Conservation (phyloP, 2,888 invertebrate genomes). For the Ptychoptera contaminata region DNA sequence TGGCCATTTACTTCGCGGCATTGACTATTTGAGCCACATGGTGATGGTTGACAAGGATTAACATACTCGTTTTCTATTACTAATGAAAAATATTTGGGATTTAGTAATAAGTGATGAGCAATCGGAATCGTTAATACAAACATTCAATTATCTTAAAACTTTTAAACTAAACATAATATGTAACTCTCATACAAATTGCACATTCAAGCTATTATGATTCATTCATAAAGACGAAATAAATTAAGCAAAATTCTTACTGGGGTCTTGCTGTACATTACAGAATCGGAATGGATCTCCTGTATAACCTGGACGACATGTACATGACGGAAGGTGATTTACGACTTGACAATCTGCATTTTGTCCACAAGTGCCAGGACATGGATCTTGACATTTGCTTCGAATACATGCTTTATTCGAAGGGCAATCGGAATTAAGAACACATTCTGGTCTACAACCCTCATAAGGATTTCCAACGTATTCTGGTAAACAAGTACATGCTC, state of each 20-base stretch:
- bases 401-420: conserved; percentile 48
- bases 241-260: conserved; percentile 33
- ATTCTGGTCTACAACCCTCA: conserved; percentile 55
- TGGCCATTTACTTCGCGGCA: conserved; percentile 44
- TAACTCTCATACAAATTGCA: conserved; percentile 8
- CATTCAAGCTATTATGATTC: too few species aligned
- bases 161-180: conserved; percentile 11
- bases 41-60: conserved; percentile 57
- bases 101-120: conserved; percentile 7
- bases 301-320: conserved; percentile 46
- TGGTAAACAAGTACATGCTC: conserved; percentile 44
- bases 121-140: conserved; percentile 8
- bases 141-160: too few species aligned
- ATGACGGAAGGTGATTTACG: conserved; percentile 56
- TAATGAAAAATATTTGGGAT: neutral
- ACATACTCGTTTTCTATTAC: conserved; percentile 20
- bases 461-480: conserved; percentile 52
- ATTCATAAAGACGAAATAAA: neutral
- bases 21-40: conserved; percentile 62
- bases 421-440: conserved; percentile 53
- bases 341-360: conserved; percentile 49
- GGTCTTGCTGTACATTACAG: conserved; percentile 35
- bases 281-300: conserved; percentile 50
- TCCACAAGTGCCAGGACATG: conserved; percentile 59
- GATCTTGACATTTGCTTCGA: conserved; percentile 52